phyloP scores from a whole-genome alignment of 2,888 invertebrate genomes.

The Mechanitis mazaeus region DNA sequence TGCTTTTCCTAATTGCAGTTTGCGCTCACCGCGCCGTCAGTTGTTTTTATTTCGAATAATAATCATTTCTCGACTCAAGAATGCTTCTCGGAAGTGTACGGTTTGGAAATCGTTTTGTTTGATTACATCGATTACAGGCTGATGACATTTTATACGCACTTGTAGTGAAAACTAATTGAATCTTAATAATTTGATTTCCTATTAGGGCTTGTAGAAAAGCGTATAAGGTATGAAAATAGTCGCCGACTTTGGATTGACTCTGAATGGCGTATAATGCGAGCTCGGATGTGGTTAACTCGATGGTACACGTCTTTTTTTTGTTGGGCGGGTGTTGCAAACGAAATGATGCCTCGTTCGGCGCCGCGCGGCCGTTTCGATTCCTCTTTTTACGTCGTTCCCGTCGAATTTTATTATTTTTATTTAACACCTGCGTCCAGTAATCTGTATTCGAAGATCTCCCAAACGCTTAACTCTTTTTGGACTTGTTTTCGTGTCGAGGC shows the following conservation, averaged over 20 bases:
- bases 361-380: constrained; percentile 66
- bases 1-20: constrained; percentile 58
- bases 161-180: constrained; percentile 22
- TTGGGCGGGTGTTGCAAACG: constrained; percentile 58
- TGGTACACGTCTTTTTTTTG: constrained; percentile 60
- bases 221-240: constrained; percentile 55
- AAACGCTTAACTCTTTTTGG: constrained; percentile 76
- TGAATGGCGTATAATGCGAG: constrained; percentile 53
- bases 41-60: constrained; percentile 24
- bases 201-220: constrained; percentile 39
- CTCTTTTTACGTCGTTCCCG: constrained; percentile 64
- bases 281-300: constrained; percentile 49
- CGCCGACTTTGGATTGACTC: constrained; percentile 49
- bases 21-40: constrained; percentile 27
- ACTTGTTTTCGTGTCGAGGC: constrained; percentile 55
- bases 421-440: constrained; percentile 75
- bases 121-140: constrained; percentile 28
- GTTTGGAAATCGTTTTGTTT: constrained; percentile 45
- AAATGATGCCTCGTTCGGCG: constrained; percentile 68
- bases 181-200: constrained; percentile 41
- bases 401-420: constrained; percentile 75
- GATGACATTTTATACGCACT: constrained; percentile 10
- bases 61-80: constrained; percentile 36
- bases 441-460: constrained; percentile 73
- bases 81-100: constrained; percentile 52